phyloP scores from a whole-genome alignment of 2,888 invertebrate species.

The Tetrapedia diversipes region DNA sequence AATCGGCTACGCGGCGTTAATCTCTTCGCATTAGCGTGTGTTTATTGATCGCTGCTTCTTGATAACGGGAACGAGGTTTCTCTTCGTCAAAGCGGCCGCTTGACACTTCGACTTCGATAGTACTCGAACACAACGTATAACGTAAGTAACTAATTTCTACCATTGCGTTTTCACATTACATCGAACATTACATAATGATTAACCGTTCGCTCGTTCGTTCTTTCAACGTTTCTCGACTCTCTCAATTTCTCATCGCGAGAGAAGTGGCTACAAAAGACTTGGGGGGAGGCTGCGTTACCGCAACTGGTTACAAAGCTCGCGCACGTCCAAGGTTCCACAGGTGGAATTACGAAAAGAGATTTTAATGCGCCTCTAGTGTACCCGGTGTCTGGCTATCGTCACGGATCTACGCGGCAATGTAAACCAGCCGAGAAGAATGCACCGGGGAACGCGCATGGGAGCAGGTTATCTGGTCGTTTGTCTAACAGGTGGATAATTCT shows the following conservation, averaged over 20 bases:
- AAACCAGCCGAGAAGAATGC: slow-evolving; percentile 38
- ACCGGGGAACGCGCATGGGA: slow-evolving; percentile 24
- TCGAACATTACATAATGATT: neutral
- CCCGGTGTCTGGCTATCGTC: slow-evolving; percentile 23
- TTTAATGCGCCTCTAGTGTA: slow-evolving; percentile 38
- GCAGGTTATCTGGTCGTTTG: slow-evolving; percentile 51
- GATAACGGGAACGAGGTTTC: slow-evolving; percentile 36
- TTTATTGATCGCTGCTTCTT: slow-evolving; percentile 26
- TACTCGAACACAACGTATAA: neutral
- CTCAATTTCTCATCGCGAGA: neutral
- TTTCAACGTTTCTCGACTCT: too few relatives aligned
- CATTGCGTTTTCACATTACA: neutral
- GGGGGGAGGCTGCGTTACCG: too few relatives aligned
- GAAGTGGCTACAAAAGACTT: too few relatives aligned
- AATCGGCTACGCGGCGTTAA: slow-evolving; percentile 15
- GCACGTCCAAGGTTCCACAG: neutral
- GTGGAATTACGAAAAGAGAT: slow-evolving; percentile 20
- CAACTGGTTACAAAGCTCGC: too few relatives aligned
- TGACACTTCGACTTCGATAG: neutral
- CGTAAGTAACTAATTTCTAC: neutral
- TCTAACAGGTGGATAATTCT: slow-evolving; percentile 55
- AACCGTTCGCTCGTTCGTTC: neutral
- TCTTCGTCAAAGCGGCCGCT: neutral
- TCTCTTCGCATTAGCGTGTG: slow-evolving; percentile 26
- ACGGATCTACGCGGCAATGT: slow-evolving; percentile 35